phyloP scores from a whole-genome alignment of 2,888 invertebrate species.

The Tetrapedia diversipes region DNA sequence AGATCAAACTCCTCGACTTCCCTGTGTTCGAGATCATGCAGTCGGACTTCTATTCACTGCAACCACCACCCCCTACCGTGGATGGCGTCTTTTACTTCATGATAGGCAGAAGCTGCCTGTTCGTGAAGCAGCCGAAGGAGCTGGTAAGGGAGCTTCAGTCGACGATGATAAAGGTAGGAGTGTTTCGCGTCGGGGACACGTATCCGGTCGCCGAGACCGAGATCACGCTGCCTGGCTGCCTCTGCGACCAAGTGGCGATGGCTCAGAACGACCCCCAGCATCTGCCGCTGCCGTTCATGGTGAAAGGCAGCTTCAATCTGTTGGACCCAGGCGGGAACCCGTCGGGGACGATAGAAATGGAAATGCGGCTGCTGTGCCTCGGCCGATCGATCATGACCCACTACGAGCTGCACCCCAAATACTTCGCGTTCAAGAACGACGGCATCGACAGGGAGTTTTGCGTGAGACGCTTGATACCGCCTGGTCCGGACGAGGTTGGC shows the following conservation, averaged over 20 bases:
- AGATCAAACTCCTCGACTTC: slow-evolving; percentile 79
- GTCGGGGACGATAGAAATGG: slow-evolving; percentile 74
- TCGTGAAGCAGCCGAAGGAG: slow-evolving; percentile 75
- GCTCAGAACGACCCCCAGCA: slow-evolving; percentile 75
- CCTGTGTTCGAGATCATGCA: slow-evolving; percentile 77
- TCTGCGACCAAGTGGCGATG: slow-evolving; percentile 80
- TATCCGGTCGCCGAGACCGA: slow-evolving; percentile 78
- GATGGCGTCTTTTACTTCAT: slow-evolving; percentile 71
- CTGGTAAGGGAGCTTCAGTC: slow-evolving; percentile 74
- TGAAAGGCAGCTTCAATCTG: slow-evolving; percentile 72
- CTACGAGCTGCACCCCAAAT: slow-evolving; percentile 72
- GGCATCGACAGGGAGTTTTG: slow-evolving; percentile 68
- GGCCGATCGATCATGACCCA: slow-evolving; percentile 75
- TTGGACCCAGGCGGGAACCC: slow-evolving; percentile 77
- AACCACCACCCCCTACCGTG: slow-evolving; percentile 50
- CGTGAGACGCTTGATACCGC: slow-evolving; percentile 67
- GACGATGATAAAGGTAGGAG: slow-evolving; percentile 73
- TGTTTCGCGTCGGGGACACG: slow-evolving; percentile 77
- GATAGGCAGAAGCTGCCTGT: slow-evolving; percentile 77
- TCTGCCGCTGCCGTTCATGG: slow-evolving; percentile 74
- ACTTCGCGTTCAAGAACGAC: slow-evolving; percentile 72
- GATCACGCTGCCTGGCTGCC: slow-evolving; percentile 75
- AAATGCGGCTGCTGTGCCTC: slow-evolving; percentile 73
- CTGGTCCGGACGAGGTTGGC: slow-evolving; percentile 35
- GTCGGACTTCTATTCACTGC: slow-evolving; percentile 72